These are phyloP conservation scores for Eulithis testata DNA, from an alignment of 2,888 invertebrate species.

Conservation along the genomic window DNA sequence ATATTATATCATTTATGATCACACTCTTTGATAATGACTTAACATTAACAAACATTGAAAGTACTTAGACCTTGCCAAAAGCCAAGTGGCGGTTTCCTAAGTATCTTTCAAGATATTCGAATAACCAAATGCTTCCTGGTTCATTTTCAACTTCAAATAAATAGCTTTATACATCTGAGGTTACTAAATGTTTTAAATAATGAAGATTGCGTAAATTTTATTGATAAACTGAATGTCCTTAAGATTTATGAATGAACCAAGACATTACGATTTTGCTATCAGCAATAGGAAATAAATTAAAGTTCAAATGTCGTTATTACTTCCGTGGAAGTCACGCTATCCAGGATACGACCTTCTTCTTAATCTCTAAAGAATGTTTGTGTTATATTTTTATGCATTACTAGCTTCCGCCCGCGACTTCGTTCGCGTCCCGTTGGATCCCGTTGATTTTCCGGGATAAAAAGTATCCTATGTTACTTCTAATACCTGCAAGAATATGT, in stretches of 20 bases:
- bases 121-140: constrained; percentile 17
- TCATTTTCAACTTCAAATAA: neutral
- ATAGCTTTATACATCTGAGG: neutral
- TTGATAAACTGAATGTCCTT: neutral
- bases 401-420: too few relatives aligned
- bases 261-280: neutral
- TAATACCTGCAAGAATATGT: too few relatives aligned
- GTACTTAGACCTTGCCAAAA: constrained; percentile 26
- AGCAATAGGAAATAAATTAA: neutral
- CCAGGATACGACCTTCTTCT: neutral
- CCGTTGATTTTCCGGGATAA: too few relatives aligned
- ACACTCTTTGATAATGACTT: constrained; percentile 14
- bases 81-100: constrained; percentile 15
- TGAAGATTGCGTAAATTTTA: too few relatives aligned
- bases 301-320: neutral
- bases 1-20: neutral
- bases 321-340: neutral
- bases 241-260: neutral
- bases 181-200: neutral
- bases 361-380: neutral
- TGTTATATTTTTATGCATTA: neutral
- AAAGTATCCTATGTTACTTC: too few relatives aligned
- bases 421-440: too few relatives aligned
- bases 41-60: constrained; percentile 20
- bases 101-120: constrained; percentile 23